Conservation (phyloP, 2,888 invertebrate species). For the Pheosia gnoma region DNA sequence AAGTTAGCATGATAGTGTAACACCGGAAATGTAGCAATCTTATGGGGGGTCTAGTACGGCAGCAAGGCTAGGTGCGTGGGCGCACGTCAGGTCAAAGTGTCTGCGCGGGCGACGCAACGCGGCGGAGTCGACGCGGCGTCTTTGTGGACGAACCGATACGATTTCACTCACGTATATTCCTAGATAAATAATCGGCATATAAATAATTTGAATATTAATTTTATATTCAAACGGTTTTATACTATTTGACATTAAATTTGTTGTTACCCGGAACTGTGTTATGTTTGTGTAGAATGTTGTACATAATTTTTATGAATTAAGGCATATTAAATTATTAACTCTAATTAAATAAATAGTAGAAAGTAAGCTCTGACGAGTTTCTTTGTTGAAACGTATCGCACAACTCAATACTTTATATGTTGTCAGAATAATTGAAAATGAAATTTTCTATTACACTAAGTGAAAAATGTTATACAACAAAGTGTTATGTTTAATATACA, state of each 20-base stretch:
- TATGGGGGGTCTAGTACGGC: neutral
- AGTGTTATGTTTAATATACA: conserved; percentile 1
- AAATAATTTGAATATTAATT: too few species aligned
- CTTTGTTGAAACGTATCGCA: too few species aligned
- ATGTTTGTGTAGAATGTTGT: too few species aligned
- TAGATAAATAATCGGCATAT: neutral
- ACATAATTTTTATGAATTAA: too few species aligned
- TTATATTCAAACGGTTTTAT: too few species aligned
- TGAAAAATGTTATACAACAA: neutral
- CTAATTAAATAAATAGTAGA: too few species aligned
- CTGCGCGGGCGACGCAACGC: neutral
- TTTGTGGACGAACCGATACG: neutral
- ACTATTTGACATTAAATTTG: too few species aligned
- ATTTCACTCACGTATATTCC: neutral
- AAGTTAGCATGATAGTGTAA: conserved; percentile 5
- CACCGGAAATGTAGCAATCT: conserved; percentile 6
- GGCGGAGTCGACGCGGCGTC: neutral
- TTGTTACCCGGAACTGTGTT: too few species aligned
- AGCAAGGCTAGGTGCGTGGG: conserved; percentile 6
- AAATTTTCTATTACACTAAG: neutral
- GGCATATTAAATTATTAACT: too few species aligned
- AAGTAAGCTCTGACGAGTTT: too few species aligned
- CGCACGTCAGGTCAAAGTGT: conserved; percentile 1
- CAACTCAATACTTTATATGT: too few species aligned
- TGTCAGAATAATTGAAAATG: too few species aligned